Conservation (phyloP, 2,797 vertebrate species). For the Alca torda region DNA sequence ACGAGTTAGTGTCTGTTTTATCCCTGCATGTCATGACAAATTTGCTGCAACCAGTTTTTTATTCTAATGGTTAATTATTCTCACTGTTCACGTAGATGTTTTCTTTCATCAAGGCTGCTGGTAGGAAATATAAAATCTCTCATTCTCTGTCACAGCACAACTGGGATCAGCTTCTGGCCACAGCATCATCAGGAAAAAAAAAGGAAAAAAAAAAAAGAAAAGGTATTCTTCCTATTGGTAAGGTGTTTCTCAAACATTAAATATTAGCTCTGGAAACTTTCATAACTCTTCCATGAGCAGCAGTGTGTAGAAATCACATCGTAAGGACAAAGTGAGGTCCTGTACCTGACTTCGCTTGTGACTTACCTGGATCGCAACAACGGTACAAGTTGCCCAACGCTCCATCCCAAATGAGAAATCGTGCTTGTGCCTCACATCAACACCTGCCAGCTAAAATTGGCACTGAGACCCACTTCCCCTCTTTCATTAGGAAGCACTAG, state of each 20-base stretch:
- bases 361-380: background rate
- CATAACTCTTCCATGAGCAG: background rate
- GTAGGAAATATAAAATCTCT: background rate
- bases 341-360: background rate
- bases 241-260: background rate
- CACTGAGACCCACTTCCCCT: background rate
- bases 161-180: background rate
- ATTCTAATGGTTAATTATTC: background rate
- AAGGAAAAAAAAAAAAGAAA: background rate
- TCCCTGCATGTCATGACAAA: background rate
- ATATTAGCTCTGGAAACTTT: background rate
- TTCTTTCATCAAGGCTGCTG: background rate
- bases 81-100: background rate
- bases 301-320: background rate
- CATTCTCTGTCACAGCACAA: background rate
- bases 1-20: background rate
- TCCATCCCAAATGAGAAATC: background rate
- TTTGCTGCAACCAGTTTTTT: background rate
- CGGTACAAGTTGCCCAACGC: rapidly evolving
- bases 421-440: background rate
- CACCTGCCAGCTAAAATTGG: background rate
- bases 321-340: background rate
- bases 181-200: background rate
- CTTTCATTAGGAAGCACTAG: background rate
- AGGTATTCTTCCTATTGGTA: background rate